Conservation (phyloP, 2,888 invertebrate species). For the Chymomyza fuscimana region DNA sequence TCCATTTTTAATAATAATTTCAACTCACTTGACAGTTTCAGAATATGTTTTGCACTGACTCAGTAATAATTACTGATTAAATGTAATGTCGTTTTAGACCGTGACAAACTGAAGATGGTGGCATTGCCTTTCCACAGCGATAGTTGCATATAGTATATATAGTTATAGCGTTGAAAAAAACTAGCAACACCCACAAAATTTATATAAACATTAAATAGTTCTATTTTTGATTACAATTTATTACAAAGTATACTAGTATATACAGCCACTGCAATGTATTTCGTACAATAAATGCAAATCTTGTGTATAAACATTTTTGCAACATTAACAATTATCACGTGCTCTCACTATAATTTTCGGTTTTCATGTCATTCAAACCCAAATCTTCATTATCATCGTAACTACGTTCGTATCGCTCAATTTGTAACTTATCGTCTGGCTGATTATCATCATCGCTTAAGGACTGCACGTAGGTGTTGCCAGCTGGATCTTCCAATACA, state of each 20-base stretch:
- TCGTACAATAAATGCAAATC: neutral
- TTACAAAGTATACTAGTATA: neutral
- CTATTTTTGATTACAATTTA: too few relatives aligned
- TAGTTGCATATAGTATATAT: too few relatives aligned
- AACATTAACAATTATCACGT: slow-evolving; percentile 40
- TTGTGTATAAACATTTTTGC: neutral
- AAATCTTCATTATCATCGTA: slow-evolving; percentile 97
- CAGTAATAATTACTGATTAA: too few relatives aligned
- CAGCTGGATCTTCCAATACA: slow-evolving; percentile 96
- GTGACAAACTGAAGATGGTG: too few relatives aligned
- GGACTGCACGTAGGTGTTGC: slow-evolving; percentile 97
- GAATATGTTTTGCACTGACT: too few relatives aligned
- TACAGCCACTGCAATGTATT: neutral
- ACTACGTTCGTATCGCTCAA: slow-evolving; percentile 89
- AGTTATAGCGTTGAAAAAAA: too few relatives aligned
- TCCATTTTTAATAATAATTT: too few relatives aligned
- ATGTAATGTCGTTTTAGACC: too few relatives aligned
- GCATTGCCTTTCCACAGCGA: too few relatives aligned
- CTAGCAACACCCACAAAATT: too few relatives aligned
- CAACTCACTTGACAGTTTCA: too few relatives aligned
- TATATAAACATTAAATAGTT: too few relatives aligned
- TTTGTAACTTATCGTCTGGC: slow-evolving; percentile 86
- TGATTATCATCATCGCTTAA: slow-evolving; percentile 83
- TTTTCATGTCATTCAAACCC: slow-evolving; percentile 97
- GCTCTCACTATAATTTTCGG: slow-evolving; percentile 86